Conservation (phyloP, 2,797 vertebrate genomes). For the Parauchenoglanis punctatus region DNA sequence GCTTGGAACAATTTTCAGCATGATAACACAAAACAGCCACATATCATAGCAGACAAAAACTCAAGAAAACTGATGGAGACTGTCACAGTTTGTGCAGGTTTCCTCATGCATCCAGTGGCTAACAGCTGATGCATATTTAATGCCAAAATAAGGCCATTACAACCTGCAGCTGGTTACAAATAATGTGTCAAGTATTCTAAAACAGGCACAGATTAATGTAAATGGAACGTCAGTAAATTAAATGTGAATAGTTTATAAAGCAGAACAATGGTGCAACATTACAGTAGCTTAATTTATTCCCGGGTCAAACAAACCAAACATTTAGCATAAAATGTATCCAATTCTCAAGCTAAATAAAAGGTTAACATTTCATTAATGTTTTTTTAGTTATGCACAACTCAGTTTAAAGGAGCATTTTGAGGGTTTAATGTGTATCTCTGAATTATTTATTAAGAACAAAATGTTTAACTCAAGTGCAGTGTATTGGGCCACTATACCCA, state of each 20-base stretch:
- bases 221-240: slow-evolving; percentile 3
- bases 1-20: not conserved
- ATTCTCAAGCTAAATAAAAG: slow-evolving; percentile 7
- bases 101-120: not conserved
- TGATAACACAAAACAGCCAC: not conserved
- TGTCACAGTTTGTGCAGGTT: not conserved
- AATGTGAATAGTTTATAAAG: slow-evolving; percentile 7
- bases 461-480: not conserved
- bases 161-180: not conserved
- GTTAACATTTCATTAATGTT: not conserved
- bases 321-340: not conserved
- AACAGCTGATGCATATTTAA: slow-evolving; percentile 1
- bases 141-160: not conserved
- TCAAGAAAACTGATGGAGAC: not conserved
- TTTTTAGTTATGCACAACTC: not conserved
- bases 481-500: not conserved
- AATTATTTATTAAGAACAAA: not conserved
- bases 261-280: not conserved
- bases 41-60: not conserved
- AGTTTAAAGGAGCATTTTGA: not conserved
- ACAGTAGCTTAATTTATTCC: not conserved
- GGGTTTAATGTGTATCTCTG: not conserved
- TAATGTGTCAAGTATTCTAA: not conserved
- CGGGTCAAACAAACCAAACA: not conserved
- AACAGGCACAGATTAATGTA: slow-evolving; percentile 18